Evolutionary conservation across 2,113 vertebrate genomes (phyloP).

Genomic region (Herpetotheres cachinnans): DNA sequence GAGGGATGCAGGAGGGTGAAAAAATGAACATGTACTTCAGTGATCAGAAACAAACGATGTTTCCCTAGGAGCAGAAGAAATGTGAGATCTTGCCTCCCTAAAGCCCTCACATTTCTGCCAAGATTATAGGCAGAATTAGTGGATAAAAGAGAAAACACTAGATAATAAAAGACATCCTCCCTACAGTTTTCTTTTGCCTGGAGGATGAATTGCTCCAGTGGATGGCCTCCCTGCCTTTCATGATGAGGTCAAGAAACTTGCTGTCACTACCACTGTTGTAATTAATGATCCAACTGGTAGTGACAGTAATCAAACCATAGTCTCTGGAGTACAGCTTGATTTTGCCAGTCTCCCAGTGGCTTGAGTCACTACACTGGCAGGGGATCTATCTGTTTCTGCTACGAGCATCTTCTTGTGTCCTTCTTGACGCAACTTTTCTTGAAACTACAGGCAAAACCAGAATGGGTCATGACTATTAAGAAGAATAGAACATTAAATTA

Average conservation of each 20-base stretch:
- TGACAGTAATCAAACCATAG: slow-evolving; percentile 59
- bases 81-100: background rate
- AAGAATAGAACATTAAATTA: slow-evolving; percentile 58
- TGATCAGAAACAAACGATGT: background rate
- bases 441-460: background rate
- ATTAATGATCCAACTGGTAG: slow-evolving; percentile 61
- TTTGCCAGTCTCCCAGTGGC: background rate
- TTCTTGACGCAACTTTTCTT: slow-evolving; percentile 25
- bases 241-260: slow-evolving; percentile 70
- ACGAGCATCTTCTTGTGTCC: slow-evolving; percentile 22
- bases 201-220: slow-evolving; percentile 57
- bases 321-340: slow-evolving; percentile 37
- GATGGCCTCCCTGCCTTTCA: slow-evolving; percentile 55
- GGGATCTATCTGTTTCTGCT: slow-evolving; percentile 34
- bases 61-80: slow-evolving; percentile 31
- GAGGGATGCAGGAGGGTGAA: background rate
- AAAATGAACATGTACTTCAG: background rate
- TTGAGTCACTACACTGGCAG: slow-evolving; percentile 45
- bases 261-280: slow-evolving; percentile 65
- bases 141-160: slow-evolving; percentile 27
- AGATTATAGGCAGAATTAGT: slow-evolving; percentile 36
- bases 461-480: slow-evolving; percentile 11
- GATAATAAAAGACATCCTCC: slow-evolving; percentile 53
- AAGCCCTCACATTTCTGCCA: slow-evolving; percentile 40
- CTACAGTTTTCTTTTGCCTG: slow-evolving; percentile 50